Evolutionary conservation across 2,888 invertebrate genomes (phyloP).

Genomic region (Eristalis intricaria): DNA sequence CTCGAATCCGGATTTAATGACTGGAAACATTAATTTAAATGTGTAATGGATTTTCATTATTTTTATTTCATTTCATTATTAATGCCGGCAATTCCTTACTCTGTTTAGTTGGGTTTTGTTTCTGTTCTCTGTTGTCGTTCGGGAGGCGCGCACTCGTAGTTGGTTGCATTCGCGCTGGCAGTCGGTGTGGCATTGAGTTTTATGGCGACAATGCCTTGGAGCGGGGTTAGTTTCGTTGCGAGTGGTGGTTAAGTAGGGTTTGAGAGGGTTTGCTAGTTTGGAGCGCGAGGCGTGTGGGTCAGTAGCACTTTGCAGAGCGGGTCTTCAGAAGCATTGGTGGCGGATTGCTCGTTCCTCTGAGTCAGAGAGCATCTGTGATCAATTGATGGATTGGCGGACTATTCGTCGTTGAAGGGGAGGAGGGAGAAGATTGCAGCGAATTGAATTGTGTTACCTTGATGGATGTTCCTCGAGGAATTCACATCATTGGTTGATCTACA

Average conservation of each 20-base stretch:
- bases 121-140: background rate
- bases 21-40: conserved; percentile 63
- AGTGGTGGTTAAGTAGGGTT: background rate
- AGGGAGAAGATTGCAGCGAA: no score
- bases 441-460: no score
- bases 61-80: conserved; percentile 19
- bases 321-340: no score
- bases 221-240: background rate
- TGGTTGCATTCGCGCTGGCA: background rate
- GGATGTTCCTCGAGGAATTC: no score
- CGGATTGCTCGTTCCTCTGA: no score
- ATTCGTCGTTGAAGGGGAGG: no score
- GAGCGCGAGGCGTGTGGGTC: background rate
- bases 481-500: no score
- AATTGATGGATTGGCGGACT: no score
- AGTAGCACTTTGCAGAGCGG: background rate
- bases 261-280: background rate
- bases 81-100: background rate
- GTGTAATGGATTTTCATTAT: conserved; percentile 59
- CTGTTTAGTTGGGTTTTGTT: background rate
- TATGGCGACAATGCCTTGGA: background rate
- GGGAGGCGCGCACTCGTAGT: background rate
- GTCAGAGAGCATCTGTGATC: no score
- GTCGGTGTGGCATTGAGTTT: background rate
- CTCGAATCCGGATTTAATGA: conserved; percentile 58